Evolutionary conservation across 2,888 invertebrate species (phyloP), one percentile per base, ranked within the genome.

Genomic region (Corbicula japonica): DNA sequence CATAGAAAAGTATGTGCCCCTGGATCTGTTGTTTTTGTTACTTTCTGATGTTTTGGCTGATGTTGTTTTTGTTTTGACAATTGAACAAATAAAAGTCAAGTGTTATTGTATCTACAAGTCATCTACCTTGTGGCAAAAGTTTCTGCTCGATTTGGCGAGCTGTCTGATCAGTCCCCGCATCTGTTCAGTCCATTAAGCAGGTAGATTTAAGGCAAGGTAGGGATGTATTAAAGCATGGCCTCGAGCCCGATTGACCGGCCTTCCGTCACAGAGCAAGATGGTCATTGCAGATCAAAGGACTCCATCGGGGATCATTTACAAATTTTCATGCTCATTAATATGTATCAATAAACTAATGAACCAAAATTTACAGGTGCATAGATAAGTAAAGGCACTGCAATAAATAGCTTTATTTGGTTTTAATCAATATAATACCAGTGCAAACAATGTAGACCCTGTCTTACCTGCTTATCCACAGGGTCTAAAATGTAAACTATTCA

Each of bases 121-220:
- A 66, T 54, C 66, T 66, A 35, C 66, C 66, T 50, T 41, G 30
- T 23, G 66, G 66, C 66, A 10, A 50, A 52, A 54, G 38, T 66
- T 66, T 41, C 66, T 54, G 21, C 66, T 41, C 54, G 23, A 66
- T 66, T 66, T 54, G n/a, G 30, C 21, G 26, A 21, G 18, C 30
- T 21, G 15, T 30, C 32, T 26, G 30, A 66, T 66, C 35, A 54
- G 35, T 52, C 30, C 66, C 34, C 28, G 52, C 54, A 76, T 76
- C 76, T 76, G 70, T 71, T 38, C 71, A 71, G 34, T 71, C 52
- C 60, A 71, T 71, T 76, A 60, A 52, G 41, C 52, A 60, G 26
- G 70, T 76, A 71, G 52, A 58, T 65, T 38, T 58, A 50, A 76
- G 62, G 56, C 69, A 60, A 50, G 35, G 30, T 46, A 41, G 21